These are phyloP conservation scores for Agrilus planipennis DNA, from an alignment of 1,140 invertebrate species.

Conservation along the genomic window DNA sequence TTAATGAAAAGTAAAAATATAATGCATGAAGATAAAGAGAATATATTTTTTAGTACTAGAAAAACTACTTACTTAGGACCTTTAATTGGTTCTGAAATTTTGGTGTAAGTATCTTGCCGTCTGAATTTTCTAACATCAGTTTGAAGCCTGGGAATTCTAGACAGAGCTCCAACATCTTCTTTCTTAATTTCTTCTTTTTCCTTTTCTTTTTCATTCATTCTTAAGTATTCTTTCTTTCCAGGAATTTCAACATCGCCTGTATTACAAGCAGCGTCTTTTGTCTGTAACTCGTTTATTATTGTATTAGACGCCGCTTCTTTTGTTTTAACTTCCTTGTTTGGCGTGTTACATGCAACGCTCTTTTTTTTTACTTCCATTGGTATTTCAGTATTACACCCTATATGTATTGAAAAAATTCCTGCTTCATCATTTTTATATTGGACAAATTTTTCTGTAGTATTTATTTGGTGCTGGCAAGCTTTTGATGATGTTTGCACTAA, in stretches of 20 bases:
- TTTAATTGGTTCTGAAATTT: slow-evolving; percentile 19
- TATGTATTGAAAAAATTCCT: slow-evolving; percentile 13
- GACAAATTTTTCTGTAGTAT: slow-evolving; percentile 20
- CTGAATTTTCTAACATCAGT: slow-evolving; percentile 34
- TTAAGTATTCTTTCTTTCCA: slow-evolving; percentile 4
- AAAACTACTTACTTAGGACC: too few species aligned
- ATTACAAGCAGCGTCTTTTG: slow-evolving; percentile 1
- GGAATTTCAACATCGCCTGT: not conserved
- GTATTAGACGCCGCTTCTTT: slow-evolving; percentile 18
- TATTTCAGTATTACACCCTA: slow-evolving; percentile 26
- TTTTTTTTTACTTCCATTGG: slow-evolving; percentile 16
- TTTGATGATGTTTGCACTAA: slow-evolving; percentile 25
- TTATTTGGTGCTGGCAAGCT: slow-evolving; percentile 30
- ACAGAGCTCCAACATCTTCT: slow-evolving; percentile 18
- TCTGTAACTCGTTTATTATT: too few species aligned
- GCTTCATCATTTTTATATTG: slow-evolving; percentile 26
- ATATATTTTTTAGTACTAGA: too few species aligned
- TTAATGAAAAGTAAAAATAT: too few species aligned
- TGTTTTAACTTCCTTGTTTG: slow-evolving; percentile 11
- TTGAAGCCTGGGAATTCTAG: slow-evolving; percentile 36
- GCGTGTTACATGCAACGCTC: slow-evolving; percentile 18
- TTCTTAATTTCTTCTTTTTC: slow-evolving; percentile 31
- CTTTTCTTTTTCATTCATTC: slow-evolving; percentile 17
- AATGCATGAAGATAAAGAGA: too few species aligned
- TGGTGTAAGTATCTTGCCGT: slow-evolving; percentile 40